A percentile compares a stretch with the other conserved stretches of the same genome.
Conservation (phyloP, 2,797 vertebrate genomes). For the Syngnathus rostellatus region DNA sequence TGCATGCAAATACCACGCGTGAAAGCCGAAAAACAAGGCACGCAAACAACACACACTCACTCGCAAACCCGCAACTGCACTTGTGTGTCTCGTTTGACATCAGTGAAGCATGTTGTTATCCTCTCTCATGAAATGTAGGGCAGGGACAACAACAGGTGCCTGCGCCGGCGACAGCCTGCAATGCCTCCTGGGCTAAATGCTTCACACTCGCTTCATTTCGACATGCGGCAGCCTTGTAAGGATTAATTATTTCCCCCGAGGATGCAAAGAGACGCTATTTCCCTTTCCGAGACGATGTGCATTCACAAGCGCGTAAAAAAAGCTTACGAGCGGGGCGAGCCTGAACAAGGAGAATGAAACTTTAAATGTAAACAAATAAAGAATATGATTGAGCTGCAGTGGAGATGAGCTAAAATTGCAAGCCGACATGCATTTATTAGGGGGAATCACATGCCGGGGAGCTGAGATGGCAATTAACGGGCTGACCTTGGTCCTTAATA, state of each 20-base stretch:
- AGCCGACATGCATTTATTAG: constrained; percentile 57
- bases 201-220: constrained; percentile 71
- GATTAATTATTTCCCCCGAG: constrained; percentile 76
- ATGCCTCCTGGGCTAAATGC: constrained; percentile 75
- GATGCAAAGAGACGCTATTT: constrained; percentile 61
- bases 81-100: constrained; percentile 63
- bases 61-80: constrained; percentile 46
- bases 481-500: constrained; percentile 76
- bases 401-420: constrained; percentile 56
- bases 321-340: constrained; percentile 45
- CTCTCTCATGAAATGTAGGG: constrained; percentile 68
- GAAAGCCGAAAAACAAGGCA: constrained; percentile 18
- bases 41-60: constrained; percentile 13
- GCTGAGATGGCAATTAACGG: constrained; percentile 71
- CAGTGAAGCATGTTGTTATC: constrained; percentile 68
- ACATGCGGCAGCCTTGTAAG: constrained; percentile 72
- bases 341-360: constrained; percentile 20
- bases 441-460: constrained; percentile 59
- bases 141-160: constrained; percentile 76
- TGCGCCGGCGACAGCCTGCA: constrained; percentile 70
- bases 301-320: constrained; percentile 53
- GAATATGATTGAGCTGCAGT: constrained; percentile 47
- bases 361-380: constrained; percentile 54
- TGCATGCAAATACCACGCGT: constrained; percentile 43
- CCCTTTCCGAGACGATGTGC: constrained; percentile 50